phyloP scores from a whole-genome alignment of 2,113 vertebrate genomes.

The Cygnus buccinator region DNA sequence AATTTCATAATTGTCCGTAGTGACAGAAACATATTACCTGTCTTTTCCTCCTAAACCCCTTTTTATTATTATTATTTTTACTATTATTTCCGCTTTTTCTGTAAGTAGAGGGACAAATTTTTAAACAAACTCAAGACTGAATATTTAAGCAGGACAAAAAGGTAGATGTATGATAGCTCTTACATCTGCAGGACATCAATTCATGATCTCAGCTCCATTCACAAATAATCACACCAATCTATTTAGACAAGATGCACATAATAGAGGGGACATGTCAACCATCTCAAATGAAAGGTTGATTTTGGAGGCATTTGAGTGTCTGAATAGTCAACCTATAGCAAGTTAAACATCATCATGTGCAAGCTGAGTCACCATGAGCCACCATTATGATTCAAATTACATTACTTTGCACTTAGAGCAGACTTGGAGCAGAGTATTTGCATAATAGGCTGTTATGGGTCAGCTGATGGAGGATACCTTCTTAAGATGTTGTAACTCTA shows the following conservation, averaged over 20 bases:
- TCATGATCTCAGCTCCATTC: background rate
- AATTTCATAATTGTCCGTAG: background rate
- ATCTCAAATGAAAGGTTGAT: background rate
- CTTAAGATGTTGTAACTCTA: background rate
- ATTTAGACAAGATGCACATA: rapidly evolving
- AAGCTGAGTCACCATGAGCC: background rate
- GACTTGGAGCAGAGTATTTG: background rate
- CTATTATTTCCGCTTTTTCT: background rate
- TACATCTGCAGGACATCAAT: background rate
- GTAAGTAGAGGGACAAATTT: background rate
- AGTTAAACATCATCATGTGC: background rate
- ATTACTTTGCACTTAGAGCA: background rate
- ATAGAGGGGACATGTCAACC: background rate
- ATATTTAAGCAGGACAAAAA: background rate
- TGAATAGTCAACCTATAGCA: background rate
- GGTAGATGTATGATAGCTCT: background rate
- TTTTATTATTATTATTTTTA: background rate
- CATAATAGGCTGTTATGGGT: background rate
- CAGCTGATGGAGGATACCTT: background rate
- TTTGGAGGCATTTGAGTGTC: background rate
- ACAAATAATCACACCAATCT: background rate
- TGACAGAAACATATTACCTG: background rate
- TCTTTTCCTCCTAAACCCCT: background rate
- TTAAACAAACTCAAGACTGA: background rate
- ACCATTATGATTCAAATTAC: background rate